Conservation (phyloP, 2,113 vertebrate genomes). For the Marmota flaviventris region DNA sequence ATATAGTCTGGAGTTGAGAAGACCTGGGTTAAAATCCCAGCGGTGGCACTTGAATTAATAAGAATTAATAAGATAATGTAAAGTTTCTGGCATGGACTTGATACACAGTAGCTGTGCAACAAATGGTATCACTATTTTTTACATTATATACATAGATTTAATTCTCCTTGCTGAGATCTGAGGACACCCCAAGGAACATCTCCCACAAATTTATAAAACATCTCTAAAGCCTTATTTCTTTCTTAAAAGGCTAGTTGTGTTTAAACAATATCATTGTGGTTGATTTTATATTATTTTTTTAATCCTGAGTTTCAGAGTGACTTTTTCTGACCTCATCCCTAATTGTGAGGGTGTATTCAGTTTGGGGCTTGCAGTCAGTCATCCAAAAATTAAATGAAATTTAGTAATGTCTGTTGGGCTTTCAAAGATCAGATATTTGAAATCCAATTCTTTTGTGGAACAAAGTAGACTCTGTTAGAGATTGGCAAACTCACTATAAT, state of each 20-base stretch:
- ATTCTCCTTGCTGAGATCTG: conserved; percentile 30
- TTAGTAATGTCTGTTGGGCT: conserved; percentile 60
- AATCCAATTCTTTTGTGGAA: conserved; percentile 63
- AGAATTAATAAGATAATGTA: not conserved
- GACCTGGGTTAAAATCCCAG: not conserved
- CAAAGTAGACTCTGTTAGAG: conserved; percentile 64
- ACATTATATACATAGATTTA: not conserved
- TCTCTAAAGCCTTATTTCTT: conserved; percentile 21
- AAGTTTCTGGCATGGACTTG: not conserved
- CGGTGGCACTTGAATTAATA: not conserved
- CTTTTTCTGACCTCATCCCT: conserved; percentile 30
- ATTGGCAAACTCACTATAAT: conserved; percentile 59
- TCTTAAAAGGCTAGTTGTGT: conserved; percentile 33
- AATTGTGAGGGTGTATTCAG: not conserved
- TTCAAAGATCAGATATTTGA: conserved; percentile 65
- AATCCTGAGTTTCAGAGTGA: conserved; percentile 51
- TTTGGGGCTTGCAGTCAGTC: conserved; percentile 8
- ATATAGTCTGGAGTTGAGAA: not conserved
- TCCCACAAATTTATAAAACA: not conserved
- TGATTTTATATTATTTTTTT: conserved; percentile 61
- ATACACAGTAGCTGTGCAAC: not conserved
- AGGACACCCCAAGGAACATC: not conserved
- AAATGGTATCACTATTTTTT: not conserved
- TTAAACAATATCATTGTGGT: not conserved
- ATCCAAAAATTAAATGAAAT: conserved; percentile 53